Evolutionary conservation across 2,113 vertebrate species (phyloP), one percentile per base, ranked within the genome.

Genomic region (Labeo rohita): DNA sequence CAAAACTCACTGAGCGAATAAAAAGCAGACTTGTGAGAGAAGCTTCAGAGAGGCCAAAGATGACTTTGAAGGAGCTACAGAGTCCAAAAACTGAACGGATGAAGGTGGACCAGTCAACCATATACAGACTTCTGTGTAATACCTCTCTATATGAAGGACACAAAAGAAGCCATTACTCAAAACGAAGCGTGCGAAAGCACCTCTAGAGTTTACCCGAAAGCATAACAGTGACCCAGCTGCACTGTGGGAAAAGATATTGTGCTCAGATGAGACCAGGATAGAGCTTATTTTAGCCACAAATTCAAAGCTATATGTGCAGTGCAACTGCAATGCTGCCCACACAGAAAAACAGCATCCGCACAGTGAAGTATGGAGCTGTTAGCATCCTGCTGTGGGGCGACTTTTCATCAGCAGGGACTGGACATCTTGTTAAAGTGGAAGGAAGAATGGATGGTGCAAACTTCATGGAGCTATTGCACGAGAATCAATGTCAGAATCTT

Each of bases 401-500:
- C 68, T 68, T 68, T 50, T 6, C 23, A 68, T 52, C 78, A 80
- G 56, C 39, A 61, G 28, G 15, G 78, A 63, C 39, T 45, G 68
- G 68, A 72, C 68, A 72, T 72, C 80, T 82, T 66, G 80, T 81
- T 68, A 68, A 82, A 66, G 23, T 34, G 16, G 23, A 18, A 21
- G 63, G 63, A 47, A 16, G 78, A 63, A 80, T 47, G 78, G 43
- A 80, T 80, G 78, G 56, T 80, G 56, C 39, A 65, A 80, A 80
- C 13, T 56, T 39, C 28, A 16, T 34, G 47, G 78, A 36, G 36
- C 18, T 80, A 39, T 80, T 54, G 74, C 74, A 54, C 0, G 16
- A 34, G 74, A 76, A 52, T 52, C 49, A 54, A 54, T 76, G 74
- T 76, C 74, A 52, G 49, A 16, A 52, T 76, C 6, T 76, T 76